These are phyloP conservation scores for Salvelinus namaycush DNA, from an alignment of 2,113 vertebrate genomes.

Conservation along the genomic window DNA sequence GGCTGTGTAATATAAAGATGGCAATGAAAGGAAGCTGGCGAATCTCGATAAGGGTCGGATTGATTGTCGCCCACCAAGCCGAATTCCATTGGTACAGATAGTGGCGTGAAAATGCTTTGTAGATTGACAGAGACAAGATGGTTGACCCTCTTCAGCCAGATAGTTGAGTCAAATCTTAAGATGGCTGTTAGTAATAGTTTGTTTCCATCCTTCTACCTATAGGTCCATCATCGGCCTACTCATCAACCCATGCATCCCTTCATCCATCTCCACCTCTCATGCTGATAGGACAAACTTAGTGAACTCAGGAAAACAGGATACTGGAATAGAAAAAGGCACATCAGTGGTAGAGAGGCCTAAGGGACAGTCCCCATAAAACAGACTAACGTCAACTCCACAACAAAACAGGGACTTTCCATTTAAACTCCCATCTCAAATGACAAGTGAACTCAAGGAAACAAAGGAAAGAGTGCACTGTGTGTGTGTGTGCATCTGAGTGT, in stretches of 20 bases:
- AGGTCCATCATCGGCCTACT: not conserved
- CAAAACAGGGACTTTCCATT: not conserved
- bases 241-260: not conserved
- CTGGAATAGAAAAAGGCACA: not conserved
- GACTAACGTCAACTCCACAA: not conserved
- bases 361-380: not conserved
- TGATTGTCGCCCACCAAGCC: not conserved
- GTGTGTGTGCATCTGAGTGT: not conserved
- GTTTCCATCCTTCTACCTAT: not conserved
- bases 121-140: not conserved
- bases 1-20: not conserved
- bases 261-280: not conserved
- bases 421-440: not conserved
- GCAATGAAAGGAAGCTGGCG: slow-evolving; percentile 11
- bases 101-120: not conserved
- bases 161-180: not conserved
- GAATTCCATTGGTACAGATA: not conserved
- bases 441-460: not conserved
- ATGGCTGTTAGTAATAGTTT: not conserved
- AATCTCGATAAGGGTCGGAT: slow-evolving; percentile 20
- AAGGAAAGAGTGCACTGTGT: not conserved
- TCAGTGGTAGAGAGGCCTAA: not conserved
- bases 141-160: not conserved
- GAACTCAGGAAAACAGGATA: not conserved
- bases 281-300: no score